Conservation (phyloP, 2,888 invertebrate species). For the Acleris cristana region DNA sequence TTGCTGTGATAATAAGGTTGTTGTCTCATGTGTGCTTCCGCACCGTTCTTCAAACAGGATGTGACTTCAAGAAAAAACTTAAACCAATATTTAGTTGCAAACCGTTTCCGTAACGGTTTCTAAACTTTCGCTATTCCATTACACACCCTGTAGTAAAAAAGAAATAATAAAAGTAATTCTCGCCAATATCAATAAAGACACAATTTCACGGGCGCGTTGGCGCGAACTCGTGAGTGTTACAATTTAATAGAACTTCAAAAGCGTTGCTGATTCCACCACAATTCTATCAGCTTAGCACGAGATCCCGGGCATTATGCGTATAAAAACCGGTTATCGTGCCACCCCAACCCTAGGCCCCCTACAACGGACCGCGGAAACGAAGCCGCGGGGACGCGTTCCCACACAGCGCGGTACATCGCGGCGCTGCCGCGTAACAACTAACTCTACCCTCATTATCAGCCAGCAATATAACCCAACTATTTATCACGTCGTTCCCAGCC, state of each 20-base stretch:
- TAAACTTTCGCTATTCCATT: slow-evolving; percentile 20
- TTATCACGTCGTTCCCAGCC: background rate
- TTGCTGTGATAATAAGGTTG: slow-evolving; percentile 46
- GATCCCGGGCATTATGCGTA: slow-evolving; percentile 81
- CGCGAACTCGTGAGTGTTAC: slow-evolving; percentile 79
- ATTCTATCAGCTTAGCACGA: slow-evolving; percentile 83
- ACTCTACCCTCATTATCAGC: background rate
- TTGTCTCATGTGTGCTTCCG: slow-evolving; percentile 10
- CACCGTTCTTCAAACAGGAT: slow-evolving; percentile 11
- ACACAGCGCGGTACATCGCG: slow-evolving; percentile 27
- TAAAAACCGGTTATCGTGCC: slow-evolving; percentile 80
- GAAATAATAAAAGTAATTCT: slow-evolving; percentile 65
- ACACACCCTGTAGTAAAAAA: slow-evolving; percentile 37
- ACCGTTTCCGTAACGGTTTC: slow-evolving; percentile 3
- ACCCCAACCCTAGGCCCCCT: slow-evolving; percentile 47
- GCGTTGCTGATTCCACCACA: slow-evolving; percentile 81
- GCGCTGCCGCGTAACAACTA: slow-evolving; percentile 10
- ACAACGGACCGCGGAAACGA: slow-evolving; percentile 32
- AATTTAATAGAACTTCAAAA: slow-evolving; percentile 83
- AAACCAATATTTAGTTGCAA: background rate
- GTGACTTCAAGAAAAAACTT: background rate
- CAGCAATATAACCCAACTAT: slow-evolving; percentile 11
- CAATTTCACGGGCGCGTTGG: slow-evolving; percentile 80
- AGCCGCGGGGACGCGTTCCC: slow-evolving; percentile 30
- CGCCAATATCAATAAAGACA: slow-evolving; percentile 78